Evolutionary conservation across 1,140 invertebrate species (phyloP).

Genomic region (Cataglyphis hispanica): DNA sequence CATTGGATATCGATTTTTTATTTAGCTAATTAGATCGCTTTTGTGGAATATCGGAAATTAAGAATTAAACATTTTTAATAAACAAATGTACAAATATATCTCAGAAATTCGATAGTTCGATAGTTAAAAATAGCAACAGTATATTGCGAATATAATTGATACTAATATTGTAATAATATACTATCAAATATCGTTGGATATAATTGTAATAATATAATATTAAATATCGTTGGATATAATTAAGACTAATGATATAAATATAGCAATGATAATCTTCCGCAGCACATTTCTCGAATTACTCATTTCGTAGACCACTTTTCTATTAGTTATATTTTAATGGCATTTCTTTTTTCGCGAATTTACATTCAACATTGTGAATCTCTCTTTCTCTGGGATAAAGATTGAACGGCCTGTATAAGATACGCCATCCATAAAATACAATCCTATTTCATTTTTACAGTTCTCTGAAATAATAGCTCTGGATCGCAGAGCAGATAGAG

Average conservation of each 20-base stretch:
- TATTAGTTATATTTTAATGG: constrained; percentile 2
- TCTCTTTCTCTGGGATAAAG: background rate
- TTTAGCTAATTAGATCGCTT: constrained; percentile 28
- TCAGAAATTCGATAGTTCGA: constrained; percentile 14
- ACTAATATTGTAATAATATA: background rate
- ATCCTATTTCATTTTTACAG: constrained; percentile 1
- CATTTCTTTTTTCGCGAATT: background rate
- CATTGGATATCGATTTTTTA: constrained; percentile 36
- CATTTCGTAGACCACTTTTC: background rate
- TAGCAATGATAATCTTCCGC: background rate
- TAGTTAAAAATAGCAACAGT: background rate
- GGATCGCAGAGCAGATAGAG: constrained; percentile 1
- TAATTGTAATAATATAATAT: background rate
- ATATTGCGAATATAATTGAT: background rate
- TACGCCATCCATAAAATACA: background rate
- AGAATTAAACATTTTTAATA: constrained; percentile 7
- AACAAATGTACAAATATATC: background rate
- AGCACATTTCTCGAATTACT: background rate
- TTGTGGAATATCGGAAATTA: constrained; percentile 46
- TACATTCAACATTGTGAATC: background rate
- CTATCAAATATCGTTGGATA: background rate
- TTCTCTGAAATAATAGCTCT: constrained; percentile 20
- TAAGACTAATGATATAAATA: background rate
- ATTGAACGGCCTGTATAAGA: background rate
- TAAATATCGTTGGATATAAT: background rate